Conservation (phyloP, 1,140 invertebrate genomes). For the Tetramorium simillimum region DNA sequence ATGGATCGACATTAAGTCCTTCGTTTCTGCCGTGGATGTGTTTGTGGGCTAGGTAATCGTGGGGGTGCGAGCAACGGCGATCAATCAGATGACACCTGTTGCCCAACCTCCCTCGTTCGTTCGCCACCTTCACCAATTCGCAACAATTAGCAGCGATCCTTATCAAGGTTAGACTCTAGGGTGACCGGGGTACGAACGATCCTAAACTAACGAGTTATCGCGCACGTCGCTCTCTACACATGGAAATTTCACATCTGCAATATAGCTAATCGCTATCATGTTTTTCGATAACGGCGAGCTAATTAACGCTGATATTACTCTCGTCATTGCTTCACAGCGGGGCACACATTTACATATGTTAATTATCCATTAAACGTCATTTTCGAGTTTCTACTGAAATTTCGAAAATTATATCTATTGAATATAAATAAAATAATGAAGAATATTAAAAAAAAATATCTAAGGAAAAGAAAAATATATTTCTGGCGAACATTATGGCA, state of each 20-base stretch:
- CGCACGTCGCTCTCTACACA: background rate
- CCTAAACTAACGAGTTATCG: constrained; percentile 63
- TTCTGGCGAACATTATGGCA: background rate
- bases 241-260: background rate
- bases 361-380: background rate
- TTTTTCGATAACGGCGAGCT: background rate
- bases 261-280: background rate
- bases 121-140: constrained; percentile 83
- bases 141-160: constrained; percentile 84
- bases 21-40: constrained; percentile 81
- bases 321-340: background rate
- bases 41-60: constrained; percentile 84
- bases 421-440: background rate
- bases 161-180: constrained; percentile 78
- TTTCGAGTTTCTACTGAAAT: background rate
- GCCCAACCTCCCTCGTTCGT: constrained; percentile 81
- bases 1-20: constrained; percentile 80
- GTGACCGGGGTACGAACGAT: constrained; percentile 59
- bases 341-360: background rate
- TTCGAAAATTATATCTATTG: background rate
- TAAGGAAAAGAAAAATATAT: background rate
- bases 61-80: constrained; percentile 81
- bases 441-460: background rate
- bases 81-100: constrained; percentile 86
- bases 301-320: constrained; percentile 12